phyloP scores from a whole-genome alignment of 2,113 vertebrate species.

The Tautogolabrus adspersus region DNA sequence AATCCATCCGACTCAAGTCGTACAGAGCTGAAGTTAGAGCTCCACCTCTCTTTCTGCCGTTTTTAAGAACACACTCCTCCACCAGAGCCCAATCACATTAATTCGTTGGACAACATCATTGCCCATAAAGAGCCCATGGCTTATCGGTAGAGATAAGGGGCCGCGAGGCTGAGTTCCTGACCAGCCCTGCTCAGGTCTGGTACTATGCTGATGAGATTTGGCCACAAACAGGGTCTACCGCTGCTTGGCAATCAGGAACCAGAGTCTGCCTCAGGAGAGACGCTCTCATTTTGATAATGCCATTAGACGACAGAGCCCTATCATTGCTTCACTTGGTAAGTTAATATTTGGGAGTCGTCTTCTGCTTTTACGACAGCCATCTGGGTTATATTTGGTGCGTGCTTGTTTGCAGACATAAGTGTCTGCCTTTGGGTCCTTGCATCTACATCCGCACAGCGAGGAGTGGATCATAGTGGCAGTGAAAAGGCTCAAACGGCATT shows the following conservation, averaged over 20 bases:
- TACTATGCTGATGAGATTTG: slow-evolving; percentile 80
- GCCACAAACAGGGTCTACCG: slow-evolving; percentile 62
- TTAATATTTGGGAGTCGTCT: slow-evolving; percentile 72
- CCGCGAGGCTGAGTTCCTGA: slow-evolving; percentile 67
- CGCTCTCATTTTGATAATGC: slow-evolving; percentile 75
- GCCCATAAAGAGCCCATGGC: slow-evolving; percentile 46
- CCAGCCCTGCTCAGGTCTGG: slow-evolving; percentile 66
- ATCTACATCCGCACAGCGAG: slow-evolving; percentile 22
- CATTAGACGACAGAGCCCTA: slow-evolving; percentile 74
- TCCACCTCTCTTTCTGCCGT: slow-evolving; percentile 40
- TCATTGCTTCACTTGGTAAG: slow-evolving; percentile 69
- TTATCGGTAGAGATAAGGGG: slow-evolving; percentile 68
- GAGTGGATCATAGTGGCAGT: slow-evolving; percentile 59
- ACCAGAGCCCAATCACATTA: slow-evolving; percentile 63
- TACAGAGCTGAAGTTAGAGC: slow-evolving; percentile 34
- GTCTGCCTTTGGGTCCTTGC: slow-evolving; percentile 3
- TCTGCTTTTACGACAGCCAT: slow-evolving; percentile 65
- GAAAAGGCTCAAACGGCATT: slow-evolving; percentile 80
- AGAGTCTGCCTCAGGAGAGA: slow-evolving; percentile 71
- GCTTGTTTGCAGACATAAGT: slow-evolving; percentile 13
- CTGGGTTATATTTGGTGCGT: slow-evolving; percentile 52
- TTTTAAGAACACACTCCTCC: slow-evolving; percentile 43
- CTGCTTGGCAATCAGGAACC: slow-evolving; percentile 76
- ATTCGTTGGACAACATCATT: slow-evolving; percentile 56
- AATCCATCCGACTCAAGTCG: slow-evolving; percentile 20